Evolutionary conservation across 2,888 invertebrate species (phyloP), one percentile per base, ranked within the genome.

Genomic region (Caenorhabditis sp.): DNA sequence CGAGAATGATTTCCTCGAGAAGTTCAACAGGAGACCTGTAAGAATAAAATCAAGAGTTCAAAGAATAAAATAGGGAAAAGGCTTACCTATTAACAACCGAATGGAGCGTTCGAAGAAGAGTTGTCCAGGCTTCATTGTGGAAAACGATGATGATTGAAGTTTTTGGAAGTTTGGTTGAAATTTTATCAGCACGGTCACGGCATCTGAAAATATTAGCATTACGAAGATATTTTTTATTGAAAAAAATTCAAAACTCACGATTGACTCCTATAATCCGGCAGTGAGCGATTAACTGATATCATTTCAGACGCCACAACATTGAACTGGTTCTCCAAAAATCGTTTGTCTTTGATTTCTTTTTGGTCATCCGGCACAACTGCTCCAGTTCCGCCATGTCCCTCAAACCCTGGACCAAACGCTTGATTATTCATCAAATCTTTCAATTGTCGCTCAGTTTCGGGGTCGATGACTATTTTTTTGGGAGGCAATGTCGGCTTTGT

Each of bases 41-140:
- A 31, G 50, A 68, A 67, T 26, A 59, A 21, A 58, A 58, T 57
- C 52, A 31, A 21, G n/a, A 68, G 27, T 14, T 52, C 25, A 25
- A 4, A 5, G n/a, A 31, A 31, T 5, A 12, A 26, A 26, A 27
- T 23, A 38, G 8, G 17, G 10, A 27, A 1, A 38, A 53, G 17
- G 84, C 86, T 58, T 75, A 81, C 56, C 87, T 78, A 63, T 87
- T 85, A 50, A 88, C 71, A 26, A 88, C 84, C 8, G 87, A 87
- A 64, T 88, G 88, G 5, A 88, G 80, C 1, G 87, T 87, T 49
- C 97, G 91, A 75, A 97, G 91, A 23, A 99, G 91, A 0, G 97
- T 99, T 54, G 95, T 93, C 97, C 97, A 97, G 0, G 97, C 97
- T 89, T 99, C 97, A 89, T 99, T 99, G 90, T 99, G 97, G 90